A percentile compares a stretch with the other conserved stretches of the same genome.
phyloP scores from a whole-genome alignment of 2,888 invertebrate species.

The Petrolisthes manimaculis region DNA sequence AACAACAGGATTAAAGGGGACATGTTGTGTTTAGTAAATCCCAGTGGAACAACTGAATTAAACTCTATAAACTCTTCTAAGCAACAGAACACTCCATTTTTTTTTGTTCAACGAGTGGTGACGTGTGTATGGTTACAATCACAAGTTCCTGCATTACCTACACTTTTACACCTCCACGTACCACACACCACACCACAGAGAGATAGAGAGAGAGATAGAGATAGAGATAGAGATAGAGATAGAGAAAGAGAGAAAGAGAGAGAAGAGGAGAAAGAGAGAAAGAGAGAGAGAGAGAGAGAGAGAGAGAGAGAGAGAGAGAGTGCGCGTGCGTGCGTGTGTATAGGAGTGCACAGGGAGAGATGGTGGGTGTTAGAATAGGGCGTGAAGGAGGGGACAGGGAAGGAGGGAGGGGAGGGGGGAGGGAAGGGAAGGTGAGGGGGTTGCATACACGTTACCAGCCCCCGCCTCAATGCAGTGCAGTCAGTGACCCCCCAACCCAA shows the following conservation, averaged over 20 bases:
- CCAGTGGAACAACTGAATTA: not conserved
- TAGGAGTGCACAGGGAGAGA: not conserved
- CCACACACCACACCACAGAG: no score
- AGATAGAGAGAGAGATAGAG: not conserved
- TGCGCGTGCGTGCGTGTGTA: not conserved
- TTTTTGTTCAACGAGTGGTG: no score
- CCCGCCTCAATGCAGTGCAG: no score
- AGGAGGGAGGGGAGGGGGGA: not conserved
- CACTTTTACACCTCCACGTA: no score
- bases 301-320: conserved; percentile 28
- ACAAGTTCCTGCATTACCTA: no score
- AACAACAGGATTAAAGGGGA: no score
- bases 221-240: not conserved
- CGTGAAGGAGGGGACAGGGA: no score
- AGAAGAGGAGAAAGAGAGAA: not conserved
- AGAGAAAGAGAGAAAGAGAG: not conserved
- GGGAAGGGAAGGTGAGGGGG: no score
- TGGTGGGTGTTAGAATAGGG: not conserved
- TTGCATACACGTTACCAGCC: no score
- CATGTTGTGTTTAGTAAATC: no score
- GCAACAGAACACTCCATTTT: not conserved
- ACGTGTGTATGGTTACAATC: no score
- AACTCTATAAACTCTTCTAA: not conserved
- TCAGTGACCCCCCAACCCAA: no score
- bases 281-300: conserved; percentile 19